These are phyloP conservation scores for Sitophilus oryzae DNA, from an alignment of 1,140 invertebrate species.

Conservation along the genomic window DNA sequence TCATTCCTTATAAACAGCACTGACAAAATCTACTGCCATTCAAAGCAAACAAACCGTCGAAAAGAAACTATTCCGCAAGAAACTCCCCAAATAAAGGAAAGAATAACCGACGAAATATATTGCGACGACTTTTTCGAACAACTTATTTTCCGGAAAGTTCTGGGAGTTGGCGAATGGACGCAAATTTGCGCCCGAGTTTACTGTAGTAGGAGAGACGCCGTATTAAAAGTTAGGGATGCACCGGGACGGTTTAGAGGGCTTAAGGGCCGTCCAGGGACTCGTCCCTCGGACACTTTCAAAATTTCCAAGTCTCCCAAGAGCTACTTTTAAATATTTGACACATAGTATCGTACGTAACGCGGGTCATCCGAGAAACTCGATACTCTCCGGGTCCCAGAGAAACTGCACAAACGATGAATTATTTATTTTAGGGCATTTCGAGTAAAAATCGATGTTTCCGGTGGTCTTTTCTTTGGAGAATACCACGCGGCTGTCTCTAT, in stretches of 20 bases:
- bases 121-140: constrained; percentile 3
- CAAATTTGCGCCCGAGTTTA: constrained; percentile 20
- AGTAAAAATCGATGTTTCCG: constrained; percentile 5
- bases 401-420: constrained; percentile 17
- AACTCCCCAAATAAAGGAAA: not conserved
- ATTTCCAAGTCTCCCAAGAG: constrained; percentile 42
- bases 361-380: constrained; percentile 43
- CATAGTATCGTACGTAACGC: constrained; percentile 44
- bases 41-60: too few relatives aligned
- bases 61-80: not conserved
- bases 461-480: not conserved
- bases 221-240: constrained; percentile 28
- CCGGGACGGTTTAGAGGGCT: constrained; percentile 27
- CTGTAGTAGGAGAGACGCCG: constrained; percentile 19
- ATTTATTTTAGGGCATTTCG: constrained; percentile 23
- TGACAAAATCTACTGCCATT: too few relatives aligned
- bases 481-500: too few relatives aligned
- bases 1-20: too few relatives aligned
- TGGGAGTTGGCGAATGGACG: constrained; percentile 13
- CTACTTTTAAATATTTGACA: constrained; percentile 47
- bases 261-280: constrained; percentile 40
- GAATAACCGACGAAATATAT: constrained; percentile 16
- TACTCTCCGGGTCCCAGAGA: constrained; percentile 25
- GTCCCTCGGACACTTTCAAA: constrained; percentile 45
- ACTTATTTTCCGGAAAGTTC: constrained; percentile 17